These are phyloP conservation scores for Amiota communis DNA, from an alignment of 2,888 invertebrate species.

Conservation along the genomic window DNA sequence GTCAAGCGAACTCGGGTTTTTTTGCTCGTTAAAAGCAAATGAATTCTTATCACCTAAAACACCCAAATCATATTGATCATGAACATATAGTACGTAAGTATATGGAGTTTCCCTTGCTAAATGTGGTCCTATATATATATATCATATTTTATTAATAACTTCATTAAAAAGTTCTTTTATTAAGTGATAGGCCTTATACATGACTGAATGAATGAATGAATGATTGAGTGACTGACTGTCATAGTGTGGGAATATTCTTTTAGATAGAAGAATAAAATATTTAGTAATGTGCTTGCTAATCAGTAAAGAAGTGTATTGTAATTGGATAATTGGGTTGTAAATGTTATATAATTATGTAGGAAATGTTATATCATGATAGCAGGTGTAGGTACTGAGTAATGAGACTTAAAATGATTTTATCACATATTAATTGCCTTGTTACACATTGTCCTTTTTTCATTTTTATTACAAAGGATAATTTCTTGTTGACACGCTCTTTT, in stretches of 20 bases:
- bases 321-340: not conserved
- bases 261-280: not conserved
- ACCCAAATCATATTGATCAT: not conserved
- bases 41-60: conserved; percentile 8
- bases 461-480: not conserved
- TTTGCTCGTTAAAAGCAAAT: not conserved
- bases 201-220: not conserved
- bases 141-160: conserved; percentile 46
- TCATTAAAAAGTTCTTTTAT: conserved; percentile 54
- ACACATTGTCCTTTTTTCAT: too few species aligned
- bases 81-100: too few species aligned
- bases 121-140: too few species aligned
- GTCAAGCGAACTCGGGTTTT: too few species aligned
- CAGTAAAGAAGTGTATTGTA: not conserved
- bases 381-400: not conserved
- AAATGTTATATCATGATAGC: not conserved
- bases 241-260: conserved; percentile 15
- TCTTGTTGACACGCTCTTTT: conserved; percentile 9
- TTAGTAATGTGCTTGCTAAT: not conserved
- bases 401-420: not conserved
- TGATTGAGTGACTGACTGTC: too few species aligned
- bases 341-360: not conserved
- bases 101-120: not conserved
- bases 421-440: conserved; percentile 11
- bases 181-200: conserved; percentile 40